Evolutionary conservation across 2,888 invertebrate genomes (phyloP).

Genomic region (Cecidostiba fungosa): DNA sequence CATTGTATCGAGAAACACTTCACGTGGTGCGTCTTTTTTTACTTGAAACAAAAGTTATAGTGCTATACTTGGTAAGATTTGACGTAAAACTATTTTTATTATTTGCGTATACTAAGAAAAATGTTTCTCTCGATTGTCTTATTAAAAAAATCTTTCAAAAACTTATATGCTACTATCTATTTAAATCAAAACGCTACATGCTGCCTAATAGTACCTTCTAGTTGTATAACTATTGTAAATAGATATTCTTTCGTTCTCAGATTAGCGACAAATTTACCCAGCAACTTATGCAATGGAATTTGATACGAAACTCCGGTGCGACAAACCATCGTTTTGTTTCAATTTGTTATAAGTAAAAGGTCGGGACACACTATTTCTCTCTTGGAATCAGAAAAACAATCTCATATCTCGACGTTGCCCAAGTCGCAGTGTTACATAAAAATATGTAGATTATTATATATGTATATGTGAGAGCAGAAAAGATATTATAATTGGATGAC

Average conservation of each 20-base stretch:
- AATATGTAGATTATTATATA: constrained; percentile 27
- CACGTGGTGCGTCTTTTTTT: constrained; percentile 11
- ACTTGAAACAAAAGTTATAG: background rate
- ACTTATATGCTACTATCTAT: background rate
- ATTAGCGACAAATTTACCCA: background rate
- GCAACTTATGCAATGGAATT: background rate
- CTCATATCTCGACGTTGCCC: constrained; percentile 23
- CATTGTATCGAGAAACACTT: constrained; percentile 11
- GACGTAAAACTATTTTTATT: background rate
- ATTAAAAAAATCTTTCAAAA: background rate
- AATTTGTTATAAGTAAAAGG: background rate
- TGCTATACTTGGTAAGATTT: background rate
- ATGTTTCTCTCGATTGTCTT: background rate
- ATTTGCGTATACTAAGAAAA: background rate
- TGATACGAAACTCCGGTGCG: background rate
- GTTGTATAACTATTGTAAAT: background rate
- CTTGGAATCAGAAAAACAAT: constrained; percentile 24
- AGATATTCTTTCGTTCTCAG: background rate
- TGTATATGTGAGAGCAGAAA: constrained; percentile 37
- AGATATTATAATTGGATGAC: background rate
- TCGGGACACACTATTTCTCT: background rate
- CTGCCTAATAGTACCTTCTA: constrained; percentile 4
- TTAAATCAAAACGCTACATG: background rate
- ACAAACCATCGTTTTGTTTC: constrained; percentile 3
- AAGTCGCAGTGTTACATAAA: constrained; percentile 17